Percentiles rank a stretch among this genome's conserved stretches.
These are phyloP conservation scores for Aphaenogaster rudis DNA, from an alignment of 1,140 invertebrate genomes.

Conservation along the genomic window DNA sequence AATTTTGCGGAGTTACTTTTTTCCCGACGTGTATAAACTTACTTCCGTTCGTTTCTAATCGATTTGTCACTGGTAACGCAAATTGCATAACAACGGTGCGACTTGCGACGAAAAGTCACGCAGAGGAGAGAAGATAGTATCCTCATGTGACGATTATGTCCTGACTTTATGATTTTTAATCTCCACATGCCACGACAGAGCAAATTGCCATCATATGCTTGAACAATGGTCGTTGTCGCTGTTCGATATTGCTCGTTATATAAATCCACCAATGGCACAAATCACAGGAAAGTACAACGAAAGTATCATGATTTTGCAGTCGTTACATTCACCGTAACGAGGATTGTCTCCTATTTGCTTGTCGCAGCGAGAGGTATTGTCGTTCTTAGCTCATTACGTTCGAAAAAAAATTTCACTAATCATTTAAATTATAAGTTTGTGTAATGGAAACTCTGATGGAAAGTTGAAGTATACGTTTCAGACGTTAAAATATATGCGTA, in stretches of 20 bases:
- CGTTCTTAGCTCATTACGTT: conserved; percentile 7
- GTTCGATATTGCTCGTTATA: background rate
- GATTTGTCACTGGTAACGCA: background rate
- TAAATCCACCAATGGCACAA: conserved; percentile 31
- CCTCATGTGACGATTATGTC: background rate
- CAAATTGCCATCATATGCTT: background rate
- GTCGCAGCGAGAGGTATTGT: background rate
- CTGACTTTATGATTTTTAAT: conserved; percentile 5
- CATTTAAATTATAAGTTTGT: background rate
- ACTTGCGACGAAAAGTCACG: background rate
- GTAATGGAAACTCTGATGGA: background rate
- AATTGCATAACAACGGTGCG: background rate
- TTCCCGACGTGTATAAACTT: no score
- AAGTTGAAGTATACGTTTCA: conserved; percentile 19
- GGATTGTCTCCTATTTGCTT: background rate
- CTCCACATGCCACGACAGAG: background rate
- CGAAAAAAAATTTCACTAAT: conserved; percentile 18
- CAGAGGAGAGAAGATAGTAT: background rate
- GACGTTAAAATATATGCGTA: background rate
- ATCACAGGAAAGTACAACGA: conserved; percentile 12
- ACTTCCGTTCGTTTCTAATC: background rate
- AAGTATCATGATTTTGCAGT: conserved; percentile 29
- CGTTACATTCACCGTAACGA: conserved; percentile 12
- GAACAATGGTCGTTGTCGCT: background rate
- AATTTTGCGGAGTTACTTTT: background rate